Conservation (phyloP, 92 coral and sea anemone species). For the Phenganax stokvisi region DNA sequence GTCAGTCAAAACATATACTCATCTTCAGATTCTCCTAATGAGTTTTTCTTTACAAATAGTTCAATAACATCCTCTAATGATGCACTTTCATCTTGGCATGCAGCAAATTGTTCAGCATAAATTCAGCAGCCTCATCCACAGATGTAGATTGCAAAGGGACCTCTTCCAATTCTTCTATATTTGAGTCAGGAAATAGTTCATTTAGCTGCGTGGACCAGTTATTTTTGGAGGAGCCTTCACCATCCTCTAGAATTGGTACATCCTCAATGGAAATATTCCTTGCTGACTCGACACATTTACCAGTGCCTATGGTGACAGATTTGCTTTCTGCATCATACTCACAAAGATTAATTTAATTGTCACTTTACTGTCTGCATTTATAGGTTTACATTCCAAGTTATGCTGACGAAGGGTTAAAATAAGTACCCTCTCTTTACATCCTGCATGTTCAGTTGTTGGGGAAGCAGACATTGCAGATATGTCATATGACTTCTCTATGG, state of each 20-base stretch:
- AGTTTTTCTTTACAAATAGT: neutral
- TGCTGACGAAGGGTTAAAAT: conserved; percentile 34
- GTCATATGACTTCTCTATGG: conserved; percentile 17
- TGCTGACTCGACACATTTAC: neutral
- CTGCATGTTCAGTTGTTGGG: conserved; percentile 39
- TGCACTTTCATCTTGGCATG: neutral
- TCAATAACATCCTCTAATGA: conserved; percentile 12
- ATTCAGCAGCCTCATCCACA: conserved; percentile 22
- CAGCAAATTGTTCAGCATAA: neutral
- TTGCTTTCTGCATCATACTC: neutral
- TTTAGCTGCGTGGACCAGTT: conserved; percentile 27
- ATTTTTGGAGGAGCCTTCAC: neutral
- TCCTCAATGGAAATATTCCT: neutral
- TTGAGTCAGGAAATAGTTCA: conserved; percentile 9
- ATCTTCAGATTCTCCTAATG: neutral
- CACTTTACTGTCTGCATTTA: neutral
- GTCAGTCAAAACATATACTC: conserved; percentile 6
- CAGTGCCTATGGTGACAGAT: neutral
- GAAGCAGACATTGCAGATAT: conserved; percentile 21
- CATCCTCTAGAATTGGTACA: neutral
- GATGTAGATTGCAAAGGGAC: conserved; percentile 11
- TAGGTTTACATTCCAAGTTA: neutral
- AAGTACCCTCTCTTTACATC: conserved; percentile 24
- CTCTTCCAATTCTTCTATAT: conserved; percentile 1
- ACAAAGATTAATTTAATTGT: neutral